A percentile compares a stretch with the other conserved stretches of the same genome.
phyloP scores from a whole-genome alignment of 2,113 vertebrate species.

The Scalopus aquaticus region DNA sequence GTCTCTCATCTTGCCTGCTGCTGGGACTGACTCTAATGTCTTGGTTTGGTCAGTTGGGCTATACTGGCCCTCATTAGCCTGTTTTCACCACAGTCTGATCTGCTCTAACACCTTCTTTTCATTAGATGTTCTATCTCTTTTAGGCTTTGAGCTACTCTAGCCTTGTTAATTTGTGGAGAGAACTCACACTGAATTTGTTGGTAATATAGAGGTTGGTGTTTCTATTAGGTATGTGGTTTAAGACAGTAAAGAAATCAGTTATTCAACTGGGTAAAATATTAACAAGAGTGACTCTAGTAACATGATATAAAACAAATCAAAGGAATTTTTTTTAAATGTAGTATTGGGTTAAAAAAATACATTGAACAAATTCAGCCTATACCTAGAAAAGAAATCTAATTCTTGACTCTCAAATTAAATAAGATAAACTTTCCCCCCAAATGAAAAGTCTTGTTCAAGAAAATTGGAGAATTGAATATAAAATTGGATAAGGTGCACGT shows the following conservation, averaged over 20 bases:
- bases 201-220: not conserved
- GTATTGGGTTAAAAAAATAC: not conserved
- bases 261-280: not conserved
- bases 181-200: constrained; percentile 21
- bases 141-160: not conserved
- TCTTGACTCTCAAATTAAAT: constrained; percentile 35
- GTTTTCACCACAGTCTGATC: not conserved
- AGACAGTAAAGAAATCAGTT: constrained; percentile 6
- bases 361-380: not conserved
- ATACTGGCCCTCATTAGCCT: not conserved
- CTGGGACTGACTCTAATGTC: not conserved
- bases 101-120: not conserved
- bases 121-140: not conserved
- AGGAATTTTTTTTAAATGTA: not conserved
- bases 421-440: not conserved
- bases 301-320: not conserved
- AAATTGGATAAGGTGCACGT: constrained; percentile 49
- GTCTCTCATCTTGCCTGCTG: not conserved
- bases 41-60: not conserved
- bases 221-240: not conserved
- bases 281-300: not conserved
- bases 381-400: not conserved
- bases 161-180: not conserved
- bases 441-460: constrained; percentile 32
- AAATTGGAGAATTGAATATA: constrained; percentile 42